These are phyloP conservation scores for Campylorhamphus procurvoides DNA, from an alignment of 2,113 vertebrate genomes.

Conservation along the genomic window DNA sequence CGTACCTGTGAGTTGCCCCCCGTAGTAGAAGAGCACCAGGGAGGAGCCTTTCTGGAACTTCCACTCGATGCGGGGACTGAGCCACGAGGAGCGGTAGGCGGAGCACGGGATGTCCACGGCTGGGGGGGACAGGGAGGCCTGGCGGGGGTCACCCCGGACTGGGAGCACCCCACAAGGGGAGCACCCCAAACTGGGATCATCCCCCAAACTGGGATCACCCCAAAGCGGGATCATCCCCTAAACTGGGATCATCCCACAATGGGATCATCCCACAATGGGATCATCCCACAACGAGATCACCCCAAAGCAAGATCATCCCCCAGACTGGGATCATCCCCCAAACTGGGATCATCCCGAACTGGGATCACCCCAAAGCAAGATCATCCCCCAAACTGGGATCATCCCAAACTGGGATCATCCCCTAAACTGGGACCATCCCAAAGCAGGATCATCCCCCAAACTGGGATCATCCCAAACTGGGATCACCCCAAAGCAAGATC, in stretches of 20 bases:
- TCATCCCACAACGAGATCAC: background rate
- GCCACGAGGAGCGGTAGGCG: background rate
- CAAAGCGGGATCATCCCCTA: background rate
- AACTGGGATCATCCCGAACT: background rate
- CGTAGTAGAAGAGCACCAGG: slow-evolving; percentile 54
- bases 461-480: background rate
- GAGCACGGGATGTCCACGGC: slow-evolving; percentile 33
- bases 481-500: background rate
- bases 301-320: background rate
- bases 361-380: background rate
- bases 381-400: too few species aligned
- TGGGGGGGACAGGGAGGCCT: background rate
- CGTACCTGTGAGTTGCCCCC: slow-evolving; percentile 56
- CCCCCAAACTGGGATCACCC: too few species aligned
- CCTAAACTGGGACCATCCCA: too few species aligned
- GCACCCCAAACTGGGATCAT: background rate
- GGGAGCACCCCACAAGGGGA: background rate
- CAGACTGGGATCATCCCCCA: background rate
- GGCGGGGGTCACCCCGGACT: background rate
- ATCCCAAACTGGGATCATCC: too few species aligned
- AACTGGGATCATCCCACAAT: background rate
- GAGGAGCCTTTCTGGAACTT: slow-evolving; percentile 55
- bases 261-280: background rate
- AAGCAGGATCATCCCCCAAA: background rate
- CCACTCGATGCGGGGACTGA: slow-evolving; percentile 68